Base-by-base conservation (phyloP, 2,113 vertebrate species). In the Coracopsis vasa region DNA sequence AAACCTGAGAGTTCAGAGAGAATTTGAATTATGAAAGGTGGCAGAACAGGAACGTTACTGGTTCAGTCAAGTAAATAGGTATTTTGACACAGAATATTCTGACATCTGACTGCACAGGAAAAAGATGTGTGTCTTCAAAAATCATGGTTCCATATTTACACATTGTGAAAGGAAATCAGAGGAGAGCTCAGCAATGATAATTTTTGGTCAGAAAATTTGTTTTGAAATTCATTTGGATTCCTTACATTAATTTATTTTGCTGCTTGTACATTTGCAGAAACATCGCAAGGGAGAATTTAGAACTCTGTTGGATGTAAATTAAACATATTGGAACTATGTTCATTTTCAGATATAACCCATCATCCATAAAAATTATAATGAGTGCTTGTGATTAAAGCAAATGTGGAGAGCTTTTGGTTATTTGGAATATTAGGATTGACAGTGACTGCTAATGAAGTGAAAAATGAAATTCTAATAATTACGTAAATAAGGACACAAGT, bases 381-480 rank as follows among this genome's bases (percentile, higher is more conserved):
- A 79, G 13, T 50, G 29, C 16, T 81, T 87, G 31, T 89, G 50
- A 89, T 71, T 89, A 81, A 89, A 91, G 25, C 42, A 91, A 92
- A 84, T 60, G 9, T 64, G 65, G 67, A 78, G 50, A 89, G 31
- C 11, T 84, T 74, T 92, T 81, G 16, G 16, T 91, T 51, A 72
- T 87, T 94, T 79, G 71, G 33, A 84, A 29, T 71, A 71, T 50
- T 47, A 84, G 23, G 10, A 27, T 86, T 37, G 42, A 13, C 16
- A 71, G 29, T 45, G 11, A 27, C 15, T 93, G 16, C 5, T 85
- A 93, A 82, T 60, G 72, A 93, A 84, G 54, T 87, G 65, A 29
- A 89, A 95, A 91, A 84, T 81, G 11, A 91, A 93, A 81, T 89
- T 87, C 37, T 60, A 60, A 8, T 35, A 67, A 79, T 79, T 81